phyloP scores from a whole-genome alignment of 1,140 invertebrate species.

The Pseudomyrmex flavicornis region DNA sequence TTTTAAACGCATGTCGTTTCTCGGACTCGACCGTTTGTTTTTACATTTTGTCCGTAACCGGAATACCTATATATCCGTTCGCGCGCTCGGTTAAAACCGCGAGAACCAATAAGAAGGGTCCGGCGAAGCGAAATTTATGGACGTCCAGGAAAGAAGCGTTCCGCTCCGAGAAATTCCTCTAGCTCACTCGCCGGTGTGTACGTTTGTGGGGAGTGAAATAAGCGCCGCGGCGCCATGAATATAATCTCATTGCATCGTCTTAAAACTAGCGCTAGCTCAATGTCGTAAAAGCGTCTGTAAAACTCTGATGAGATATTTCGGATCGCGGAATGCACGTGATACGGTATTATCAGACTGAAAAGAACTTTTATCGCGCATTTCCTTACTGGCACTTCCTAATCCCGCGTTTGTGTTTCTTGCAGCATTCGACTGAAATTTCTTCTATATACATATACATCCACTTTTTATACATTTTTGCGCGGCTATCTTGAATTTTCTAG shows the following conservation, averaged over 20 bases:
- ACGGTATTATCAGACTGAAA: background rate
- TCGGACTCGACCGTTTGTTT: constrained; percentile 33
- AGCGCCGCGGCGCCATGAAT: background rate
- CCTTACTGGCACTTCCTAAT: background rate
- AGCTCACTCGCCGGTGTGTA: background rate
- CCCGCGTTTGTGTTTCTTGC: background rate
- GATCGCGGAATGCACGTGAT: background rate
- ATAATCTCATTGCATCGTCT: constrained; percentile 8
- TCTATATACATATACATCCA: background rate
- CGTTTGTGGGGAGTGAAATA: background rate
- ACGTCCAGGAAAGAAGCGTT: constrained; percentile 25
- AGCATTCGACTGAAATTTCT: background rate
- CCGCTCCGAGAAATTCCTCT: background rate
- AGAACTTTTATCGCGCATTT: constrained; percentile 9
- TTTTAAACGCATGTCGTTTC: constrained; percentile 50
- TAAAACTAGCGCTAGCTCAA: background rate
- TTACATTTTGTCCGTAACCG: constrained; percentile 1
- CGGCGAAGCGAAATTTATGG: constrained; percentile 36
- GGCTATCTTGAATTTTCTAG: background rate
- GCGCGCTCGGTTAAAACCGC: constrained; percentile 4
- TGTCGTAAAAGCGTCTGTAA: constrained; percentile 13
- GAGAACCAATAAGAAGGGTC: constrained; percentile 40
- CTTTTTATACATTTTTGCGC: background rate
- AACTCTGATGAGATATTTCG: constrained; percentile 25
- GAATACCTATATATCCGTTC: constrained; percentile 17